phyloP scores from a whole-genome alignment of 2,113 vertebrate genomes.

The Crotophaga sulcirostris region DNA sequence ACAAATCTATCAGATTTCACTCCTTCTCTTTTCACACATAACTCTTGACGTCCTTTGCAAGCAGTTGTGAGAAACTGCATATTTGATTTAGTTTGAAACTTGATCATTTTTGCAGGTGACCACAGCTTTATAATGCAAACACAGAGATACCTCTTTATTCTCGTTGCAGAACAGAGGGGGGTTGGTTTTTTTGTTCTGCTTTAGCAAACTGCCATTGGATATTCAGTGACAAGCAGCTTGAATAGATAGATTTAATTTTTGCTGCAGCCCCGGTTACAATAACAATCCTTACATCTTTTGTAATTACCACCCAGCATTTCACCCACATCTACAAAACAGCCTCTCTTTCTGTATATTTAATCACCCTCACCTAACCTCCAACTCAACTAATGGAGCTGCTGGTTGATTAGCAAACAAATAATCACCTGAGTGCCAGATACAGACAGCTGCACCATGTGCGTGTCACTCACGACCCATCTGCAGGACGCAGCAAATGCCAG shows the following conservation, averaged over 20 bases:
- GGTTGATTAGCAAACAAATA: conserved; percentile 36
- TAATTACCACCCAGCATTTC: conserved; percentile 31
- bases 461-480: conserved; percentile 16
- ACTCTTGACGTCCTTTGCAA: conserved; percentile 60
- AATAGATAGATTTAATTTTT: conserved; percentile 61
- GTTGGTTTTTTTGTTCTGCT: background rate
- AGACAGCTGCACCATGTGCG: background rate
- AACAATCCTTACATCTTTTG: conserved; percentile 1
- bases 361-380: background rate
- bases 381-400: background rate
- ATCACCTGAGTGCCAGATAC: conserved; percentile 36
- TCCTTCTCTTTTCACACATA: conserved; percentile 48
- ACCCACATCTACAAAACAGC: background rate
- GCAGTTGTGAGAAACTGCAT: conserved; percentile 33
- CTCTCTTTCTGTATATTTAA: conserved; percentile 20
- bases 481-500: conserved; percentile 35
- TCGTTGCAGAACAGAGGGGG: background rate
- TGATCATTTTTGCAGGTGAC: conserved; percentile 38
- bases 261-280: background rate
- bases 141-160: conserved; percentile 3
- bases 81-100: conserved; percentile 51
- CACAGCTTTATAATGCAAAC: conserved; percentile 31
- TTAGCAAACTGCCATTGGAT: conserved; percentile 32
- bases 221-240: conserved; percentile 36
- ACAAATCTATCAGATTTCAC: conserved; percentile 39